Percentiles rank a stretch among this genome's conserved stretches.
phyloP scores from a whole-genome alignment of 2,888 invertebrate genomes.

The Xestia rhomboidea region DNA sequence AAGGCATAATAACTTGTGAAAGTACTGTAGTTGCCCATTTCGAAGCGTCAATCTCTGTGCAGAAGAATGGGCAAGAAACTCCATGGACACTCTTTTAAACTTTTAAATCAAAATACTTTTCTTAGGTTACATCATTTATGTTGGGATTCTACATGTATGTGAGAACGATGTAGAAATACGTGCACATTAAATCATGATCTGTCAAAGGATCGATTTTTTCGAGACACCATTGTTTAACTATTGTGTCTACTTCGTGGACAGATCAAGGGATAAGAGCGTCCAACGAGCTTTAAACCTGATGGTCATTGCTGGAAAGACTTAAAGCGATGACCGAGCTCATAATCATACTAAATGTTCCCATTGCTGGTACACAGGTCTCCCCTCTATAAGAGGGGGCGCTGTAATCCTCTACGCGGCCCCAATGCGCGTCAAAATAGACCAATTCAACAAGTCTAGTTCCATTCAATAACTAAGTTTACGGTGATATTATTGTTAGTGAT shows the following conservation, averaged over 20 bases:
- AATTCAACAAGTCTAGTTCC: slow-evolving; percentile 33
- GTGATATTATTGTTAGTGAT: slow-evolving; percentile 59
- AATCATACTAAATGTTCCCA: neutral
- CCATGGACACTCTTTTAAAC: neutral
- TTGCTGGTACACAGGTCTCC: neutral
- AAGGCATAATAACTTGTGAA: neutral
- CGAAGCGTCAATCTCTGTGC: neutral
- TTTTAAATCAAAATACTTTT: neutral
- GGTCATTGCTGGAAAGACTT: neutral
- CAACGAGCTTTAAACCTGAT: neutral
- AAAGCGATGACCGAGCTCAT: neutral
- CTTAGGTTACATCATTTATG: neutral
- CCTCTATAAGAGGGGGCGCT: neutral
- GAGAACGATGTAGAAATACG: too few species aligned
- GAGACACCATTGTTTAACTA: too few species aligned
- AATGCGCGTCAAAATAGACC: neutral
- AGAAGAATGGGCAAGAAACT: neutral
- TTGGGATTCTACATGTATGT: too few species aligned
- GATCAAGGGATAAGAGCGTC: too few species aligned
- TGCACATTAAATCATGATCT: too few species aligned
- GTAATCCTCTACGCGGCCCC: neutral
- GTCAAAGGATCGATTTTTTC: too few species aligned
- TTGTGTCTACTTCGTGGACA: too few species aligned
- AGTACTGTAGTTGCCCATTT: neutral
- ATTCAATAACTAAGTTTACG: slow-evolving; percentile 38